Conservation (phyloP, 2,113 vertebrate genomes). For the Zapornia atra region DNA sequence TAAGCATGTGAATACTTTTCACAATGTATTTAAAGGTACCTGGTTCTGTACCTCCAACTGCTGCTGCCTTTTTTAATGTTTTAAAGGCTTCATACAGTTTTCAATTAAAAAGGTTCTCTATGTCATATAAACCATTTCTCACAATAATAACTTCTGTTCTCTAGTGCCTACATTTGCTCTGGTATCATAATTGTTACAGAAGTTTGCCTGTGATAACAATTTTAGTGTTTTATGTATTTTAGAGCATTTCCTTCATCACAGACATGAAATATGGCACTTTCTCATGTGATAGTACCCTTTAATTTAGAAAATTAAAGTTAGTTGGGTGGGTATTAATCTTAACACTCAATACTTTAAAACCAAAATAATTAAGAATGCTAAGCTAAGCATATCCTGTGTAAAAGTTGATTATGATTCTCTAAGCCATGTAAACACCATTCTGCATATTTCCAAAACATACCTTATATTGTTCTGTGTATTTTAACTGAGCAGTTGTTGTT, state of each 20-base stretch:
- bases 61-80: background rate
- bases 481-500: background rate
- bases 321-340: background rate
- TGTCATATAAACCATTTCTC: fast-evolving
- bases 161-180: background rate
- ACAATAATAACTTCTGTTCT: background rate
- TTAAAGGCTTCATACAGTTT: background rate
- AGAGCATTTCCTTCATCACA: background rate
- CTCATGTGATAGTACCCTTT: background rate
- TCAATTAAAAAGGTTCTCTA: background rate
- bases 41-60: background rate
- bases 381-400: background rate
- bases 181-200: background rate
- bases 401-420: background rate
- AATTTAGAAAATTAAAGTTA: background rate
- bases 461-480: background rate
- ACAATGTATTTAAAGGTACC: background rate
- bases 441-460: background rate
- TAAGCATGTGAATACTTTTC: background rate
- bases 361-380: background rate
- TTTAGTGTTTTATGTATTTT: background rate
- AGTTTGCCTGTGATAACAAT: background rate
- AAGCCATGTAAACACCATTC: background rate
- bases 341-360: background rate
- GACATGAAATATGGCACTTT: background rate